These are phyloP conservation scores for Clarias laeviceps DNA, from an alignment of 2,797 vertebrate genomes.

Conservation along the genomic window DNA sequence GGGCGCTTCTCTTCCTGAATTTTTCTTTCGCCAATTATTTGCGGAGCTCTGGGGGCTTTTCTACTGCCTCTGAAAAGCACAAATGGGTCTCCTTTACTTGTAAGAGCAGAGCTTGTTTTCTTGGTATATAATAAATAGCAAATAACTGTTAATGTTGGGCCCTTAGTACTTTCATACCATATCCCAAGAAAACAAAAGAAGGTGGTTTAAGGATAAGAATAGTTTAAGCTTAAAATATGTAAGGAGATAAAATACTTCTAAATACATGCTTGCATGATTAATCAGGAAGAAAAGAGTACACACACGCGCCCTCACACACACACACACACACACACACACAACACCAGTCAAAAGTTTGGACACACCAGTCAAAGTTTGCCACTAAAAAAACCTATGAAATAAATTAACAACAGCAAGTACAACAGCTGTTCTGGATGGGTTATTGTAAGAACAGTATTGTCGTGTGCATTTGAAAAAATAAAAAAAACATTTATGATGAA, in stretches of 20 bases:
- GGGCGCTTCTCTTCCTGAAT: background rate
- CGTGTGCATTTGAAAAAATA: no score
- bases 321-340: no score
- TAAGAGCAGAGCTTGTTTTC: background rate
- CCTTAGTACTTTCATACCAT: background rate
- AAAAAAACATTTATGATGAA: no score
- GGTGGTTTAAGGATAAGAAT: background rate
- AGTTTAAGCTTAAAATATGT: background rate
- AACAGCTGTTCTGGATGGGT: no score
- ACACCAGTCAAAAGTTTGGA: no score
- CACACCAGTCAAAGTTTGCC: no score
- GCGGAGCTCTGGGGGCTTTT: background rate
- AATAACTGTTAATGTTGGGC: background rate
- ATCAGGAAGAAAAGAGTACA: no score
- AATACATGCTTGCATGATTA: no score
- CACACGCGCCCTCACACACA: no score
- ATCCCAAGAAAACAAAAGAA: background rate
- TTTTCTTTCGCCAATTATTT: background rate
- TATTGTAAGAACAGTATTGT: no score
- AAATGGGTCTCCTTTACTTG: constrained; percentile 1
- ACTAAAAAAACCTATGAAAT: no score
- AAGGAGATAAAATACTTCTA: background rate
- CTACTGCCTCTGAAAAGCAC: background rate
- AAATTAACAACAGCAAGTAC: no score
- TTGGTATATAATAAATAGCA: background rate